A percentile compares a stretch with the other conserved stretches of the same genome.
These are phyloP conservation scores for Drosophila ambigua DNA, from an alignment of 1,140 invertebrate genomes.

Conservation along the genomic window DNA sequence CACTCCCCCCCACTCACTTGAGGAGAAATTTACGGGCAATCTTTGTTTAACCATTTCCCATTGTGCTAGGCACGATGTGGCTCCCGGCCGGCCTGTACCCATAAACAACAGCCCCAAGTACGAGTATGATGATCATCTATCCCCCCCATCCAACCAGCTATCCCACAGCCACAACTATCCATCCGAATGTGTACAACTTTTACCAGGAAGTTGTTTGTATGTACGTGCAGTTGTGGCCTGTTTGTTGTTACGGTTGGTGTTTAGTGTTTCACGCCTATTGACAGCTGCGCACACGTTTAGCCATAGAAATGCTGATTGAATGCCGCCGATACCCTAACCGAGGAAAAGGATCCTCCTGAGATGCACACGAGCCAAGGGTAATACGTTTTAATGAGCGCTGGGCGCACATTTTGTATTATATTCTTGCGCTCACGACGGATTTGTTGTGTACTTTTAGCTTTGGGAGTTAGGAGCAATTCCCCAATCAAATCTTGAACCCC, in stretches of 20 bases:
- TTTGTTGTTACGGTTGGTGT: slow-evolving; percentile 41
- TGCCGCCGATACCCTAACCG: slow-evolving; percentile 38
- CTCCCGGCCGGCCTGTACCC: slow-evolving; percentile 8
- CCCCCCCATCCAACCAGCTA: not conserved
- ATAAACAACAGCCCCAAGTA: slow-evolving; percentile 57
- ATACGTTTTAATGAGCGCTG: no score
- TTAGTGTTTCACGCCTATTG: slow-evolving; percentile 51
- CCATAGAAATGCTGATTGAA: slow-evolving; percentile 32
- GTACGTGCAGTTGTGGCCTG: slow-evolving; percentile 28
- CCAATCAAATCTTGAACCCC: not conserved
- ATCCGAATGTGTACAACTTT: slow-evolving; percentile 59
- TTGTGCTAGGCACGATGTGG: slow-evolving; percentile 21
- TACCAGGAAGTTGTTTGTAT: slow-evolving; percentile 70
- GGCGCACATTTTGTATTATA: no score
- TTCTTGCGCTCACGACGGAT: no score
- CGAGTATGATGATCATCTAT: slow-evolving; percentile 11
- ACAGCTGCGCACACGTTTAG: slow-evolving; percentile 55
- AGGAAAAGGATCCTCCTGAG: slow-evolving; percentile 3
- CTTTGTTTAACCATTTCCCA: slow-evolving; percentile 52
- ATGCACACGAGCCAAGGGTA: not conserved
- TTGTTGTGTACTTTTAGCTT: no score
- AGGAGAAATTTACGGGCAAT: slow-evolving; percentile 35
- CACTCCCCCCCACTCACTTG: not conserved
- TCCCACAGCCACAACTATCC: not conserved
- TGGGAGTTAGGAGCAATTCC: not conserved